Conservation (phyloP, 2,797 vertebrate genomes). For the Acomys russatus region DNA sequence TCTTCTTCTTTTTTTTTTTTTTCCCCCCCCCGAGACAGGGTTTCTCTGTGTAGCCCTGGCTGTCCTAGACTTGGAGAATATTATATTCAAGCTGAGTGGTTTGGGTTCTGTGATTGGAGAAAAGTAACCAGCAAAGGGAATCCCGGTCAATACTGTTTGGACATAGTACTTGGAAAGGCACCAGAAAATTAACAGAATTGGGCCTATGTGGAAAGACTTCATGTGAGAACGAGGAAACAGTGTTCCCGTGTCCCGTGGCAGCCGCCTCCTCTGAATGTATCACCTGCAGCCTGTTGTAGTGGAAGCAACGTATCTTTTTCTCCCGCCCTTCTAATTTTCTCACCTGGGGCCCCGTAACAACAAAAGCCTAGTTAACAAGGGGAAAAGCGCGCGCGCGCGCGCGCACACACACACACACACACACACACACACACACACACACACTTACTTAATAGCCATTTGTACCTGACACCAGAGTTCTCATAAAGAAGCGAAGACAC, state of each 20-base stretch:
- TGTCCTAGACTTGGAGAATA: neutral
- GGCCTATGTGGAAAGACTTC: neutral
- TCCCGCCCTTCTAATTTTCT: neutral
- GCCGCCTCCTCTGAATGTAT: neutral
- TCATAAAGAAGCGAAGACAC: neutral
- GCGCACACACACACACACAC: too few relatives aligned
- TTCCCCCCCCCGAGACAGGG: too few relatives aligned
- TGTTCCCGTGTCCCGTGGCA: neutral
- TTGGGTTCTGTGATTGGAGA: neutral
- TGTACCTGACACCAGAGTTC: neutral
- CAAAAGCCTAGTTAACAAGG: neutral
- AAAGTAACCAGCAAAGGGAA: conserved; percentile 30
- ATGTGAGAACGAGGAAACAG: neutral
- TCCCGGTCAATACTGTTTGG: neutral
- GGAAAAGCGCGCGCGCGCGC: neutral
- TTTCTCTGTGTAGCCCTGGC: too few relatives aligned
- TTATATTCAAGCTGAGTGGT: conserved; percentile 2
- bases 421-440: too few relatives aligned
- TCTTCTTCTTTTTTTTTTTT: conserved; percentile 1
- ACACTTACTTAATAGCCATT: neutral
- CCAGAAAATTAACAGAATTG: neutral
- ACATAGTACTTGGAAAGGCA: neutral
- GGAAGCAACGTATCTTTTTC: neutral
- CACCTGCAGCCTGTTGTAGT: neutral
- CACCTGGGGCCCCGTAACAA: neutral